A percentile compares a stretch with the other conserved stretches of the same genome.
phyloP scores from a whole-genome alignment of 2,888 invertebrate species.

The Macrosiphum euphorbiae region DNA sequence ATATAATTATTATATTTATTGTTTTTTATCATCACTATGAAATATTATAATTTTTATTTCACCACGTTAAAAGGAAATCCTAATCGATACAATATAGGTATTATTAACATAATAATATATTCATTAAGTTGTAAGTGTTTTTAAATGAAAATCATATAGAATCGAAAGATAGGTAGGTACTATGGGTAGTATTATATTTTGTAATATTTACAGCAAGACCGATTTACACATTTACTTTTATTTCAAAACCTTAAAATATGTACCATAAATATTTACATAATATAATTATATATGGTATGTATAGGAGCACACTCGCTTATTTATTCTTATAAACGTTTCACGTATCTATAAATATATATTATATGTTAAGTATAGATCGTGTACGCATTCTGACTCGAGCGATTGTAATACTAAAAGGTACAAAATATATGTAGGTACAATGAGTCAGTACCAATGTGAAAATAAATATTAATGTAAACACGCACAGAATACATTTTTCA shows the following conservation, averaged over 20 bases:
- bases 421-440: neutral
- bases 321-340: neutral
- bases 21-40: neutral
- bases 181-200: neutral
- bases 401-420: slow-evolving; percentile 1
- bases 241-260: slow-evolving; percentile 17
- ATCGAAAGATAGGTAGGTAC: neutral
- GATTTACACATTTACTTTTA: neutral
- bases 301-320: neutral
- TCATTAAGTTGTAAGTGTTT: neutral
- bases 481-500: neutral
- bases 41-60: neutral
- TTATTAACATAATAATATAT: neutral
- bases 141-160: neutral
- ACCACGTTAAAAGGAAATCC: neutral
- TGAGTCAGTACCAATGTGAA: neutral
- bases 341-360: neutral
- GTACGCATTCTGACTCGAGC: neutral
- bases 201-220: neutral
- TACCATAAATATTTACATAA: neutral
- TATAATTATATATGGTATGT: neutral
- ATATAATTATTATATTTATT: neutral
- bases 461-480: slow-evolving; percentile 35
- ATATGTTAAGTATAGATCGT: neutral
- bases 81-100: neutral